These are phyloP conservation scores for Monopterus albus DNA, from an alignment of 2,113 vertebrate species.

Conservation along the genomic window DNA sequence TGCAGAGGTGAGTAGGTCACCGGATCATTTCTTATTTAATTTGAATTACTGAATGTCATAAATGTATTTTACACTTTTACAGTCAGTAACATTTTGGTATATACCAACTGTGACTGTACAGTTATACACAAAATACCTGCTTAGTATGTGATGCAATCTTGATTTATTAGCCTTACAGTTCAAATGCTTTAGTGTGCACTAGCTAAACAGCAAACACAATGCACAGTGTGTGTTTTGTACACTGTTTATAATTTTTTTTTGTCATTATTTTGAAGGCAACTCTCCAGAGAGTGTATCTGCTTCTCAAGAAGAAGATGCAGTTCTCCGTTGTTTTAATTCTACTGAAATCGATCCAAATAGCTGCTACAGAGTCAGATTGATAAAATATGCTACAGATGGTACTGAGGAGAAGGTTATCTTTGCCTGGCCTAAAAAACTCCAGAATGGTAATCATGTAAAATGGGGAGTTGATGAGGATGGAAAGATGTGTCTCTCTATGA, in stretches of 20 bases:
- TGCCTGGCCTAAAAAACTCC: slow-evolving; percentile 2
- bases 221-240: background rate
- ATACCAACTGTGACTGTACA: background rate
- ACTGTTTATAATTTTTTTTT: background rate
- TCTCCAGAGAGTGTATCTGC: background rate
- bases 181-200: too few species aligned
- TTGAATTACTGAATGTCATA: background rate
- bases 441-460: background rate
- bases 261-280: background rate
- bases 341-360: background rate
- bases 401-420: background rate
- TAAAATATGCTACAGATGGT: background rate
- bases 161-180: background rate
- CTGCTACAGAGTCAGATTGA: slow-evolving; percentile 34
- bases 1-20: slow-evolving; percentile 47
- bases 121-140: too few species aligned
- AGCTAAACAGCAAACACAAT: background rate
- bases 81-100: background rate
- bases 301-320: slow-evolving; percentile 4
- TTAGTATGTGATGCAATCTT: background rate
- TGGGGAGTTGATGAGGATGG: slow-evolving; percentile 8
- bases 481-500: slow-evolving; percentile 41
- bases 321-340: slow-evolving; percentile 43
- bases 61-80: background rate
- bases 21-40: background rate